A percentile compares a stretch with the other conserved stretches of the same genome.
Evolutionary conservation across 2,797 vertebrate genomes (phyloP).

Genomic region (Emydoidea blandingii): DNA sequence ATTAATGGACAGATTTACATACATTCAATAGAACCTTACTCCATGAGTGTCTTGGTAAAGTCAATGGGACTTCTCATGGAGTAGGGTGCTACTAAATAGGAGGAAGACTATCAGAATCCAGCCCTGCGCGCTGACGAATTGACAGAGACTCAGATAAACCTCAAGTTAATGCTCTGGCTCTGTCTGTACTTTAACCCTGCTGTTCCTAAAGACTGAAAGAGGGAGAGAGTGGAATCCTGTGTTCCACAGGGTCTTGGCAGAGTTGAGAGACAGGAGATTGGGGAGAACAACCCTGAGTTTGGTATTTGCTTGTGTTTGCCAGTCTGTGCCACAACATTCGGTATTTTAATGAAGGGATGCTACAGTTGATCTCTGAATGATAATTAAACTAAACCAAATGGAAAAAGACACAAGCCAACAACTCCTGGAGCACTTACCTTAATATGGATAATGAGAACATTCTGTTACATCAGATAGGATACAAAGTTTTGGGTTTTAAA

Average conservation of each 20-base stretch:
- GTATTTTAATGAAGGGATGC: conserved; percentile 38
- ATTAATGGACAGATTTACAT: neutral
- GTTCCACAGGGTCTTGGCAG: neutral
- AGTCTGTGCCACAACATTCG: conserved; percentile 37
- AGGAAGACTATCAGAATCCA: neutral
- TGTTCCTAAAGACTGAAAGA: neutral
- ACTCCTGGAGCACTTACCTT: neutral
- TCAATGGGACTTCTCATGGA: neutral
- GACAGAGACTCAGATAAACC: neutral
- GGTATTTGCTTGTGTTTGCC: conserved; percentile 22
- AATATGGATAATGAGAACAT: neutral
- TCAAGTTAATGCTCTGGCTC: neutral
- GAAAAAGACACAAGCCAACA: neutral
- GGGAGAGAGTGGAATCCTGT: neutral
- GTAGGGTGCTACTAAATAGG: neutral
- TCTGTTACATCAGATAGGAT: neutral
- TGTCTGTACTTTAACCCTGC: neutral
- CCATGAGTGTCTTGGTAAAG: neutral
- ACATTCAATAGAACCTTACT: neutral
- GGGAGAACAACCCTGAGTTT: neutral
- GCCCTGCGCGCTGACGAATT: neutral
- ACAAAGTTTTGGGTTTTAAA: neutral
- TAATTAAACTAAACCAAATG: conserved; percentile 35
- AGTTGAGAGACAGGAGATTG: neutral
- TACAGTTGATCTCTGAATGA: conserved; percentile 8